Base-by-base conservation (phyloP, 2,113 vertebrate species). In the Todiramphus saurophagus region DNA sequence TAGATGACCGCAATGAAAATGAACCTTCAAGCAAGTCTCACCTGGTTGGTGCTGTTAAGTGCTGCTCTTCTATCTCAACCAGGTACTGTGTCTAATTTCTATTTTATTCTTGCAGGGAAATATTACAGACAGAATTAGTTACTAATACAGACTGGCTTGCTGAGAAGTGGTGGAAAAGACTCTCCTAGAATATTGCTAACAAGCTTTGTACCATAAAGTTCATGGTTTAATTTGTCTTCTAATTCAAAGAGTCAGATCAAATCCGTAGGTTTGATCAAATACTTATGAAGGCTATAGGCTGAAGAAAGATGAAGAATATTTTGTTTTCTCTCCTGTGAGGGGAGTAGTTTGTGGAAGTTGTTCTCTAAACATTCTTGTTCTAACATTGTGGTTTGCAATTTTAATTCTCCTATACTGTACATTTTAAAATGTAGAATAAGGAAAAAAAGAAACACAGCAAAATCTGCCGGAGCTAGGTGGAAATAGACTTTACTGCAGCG, bases 11-110 rank as follows among this genome's bases (percentile, higher is more conserved):
- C 30, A 5, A 8, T 0, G 9, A 75, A 33, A 68, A 97, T 96
- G 96, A 64, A 75, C 51, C 76, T 24, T 2, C 88, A 5, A 4
- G 13, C 51, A 35, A 78, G 30, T 2, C 86, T 97, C 86, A 60
- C 88, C 21, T 94, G 90, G 88, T 10, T 95, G 92, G 90, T 97
- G 5, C 88, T 96, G 63, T 25, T 95, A 16, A 92, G 85, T 53
- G 27, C 90, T n/a, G 2, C 88, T 43, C 83, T 97, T 21, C 90
- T 95, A 2, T 7, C 66, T 15, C 12, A 78, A 48, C 76, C 95
- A 97, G 96, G 96, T 96, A 97, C 46, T 9, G 72, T 53, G 24
- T 17, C 21, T 24, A 13, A 44, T 19, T 3, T 11, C 11, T 1
- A 24, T 18, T 20, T 48, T 27, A 4, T 48, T 27, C 35, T 88